Percentiles rank a stretch among this genome's conserved stretches.
Conservation (phyloP, 2,797 vertebrate species). For the Petrocephalus sullivani region DNA sequence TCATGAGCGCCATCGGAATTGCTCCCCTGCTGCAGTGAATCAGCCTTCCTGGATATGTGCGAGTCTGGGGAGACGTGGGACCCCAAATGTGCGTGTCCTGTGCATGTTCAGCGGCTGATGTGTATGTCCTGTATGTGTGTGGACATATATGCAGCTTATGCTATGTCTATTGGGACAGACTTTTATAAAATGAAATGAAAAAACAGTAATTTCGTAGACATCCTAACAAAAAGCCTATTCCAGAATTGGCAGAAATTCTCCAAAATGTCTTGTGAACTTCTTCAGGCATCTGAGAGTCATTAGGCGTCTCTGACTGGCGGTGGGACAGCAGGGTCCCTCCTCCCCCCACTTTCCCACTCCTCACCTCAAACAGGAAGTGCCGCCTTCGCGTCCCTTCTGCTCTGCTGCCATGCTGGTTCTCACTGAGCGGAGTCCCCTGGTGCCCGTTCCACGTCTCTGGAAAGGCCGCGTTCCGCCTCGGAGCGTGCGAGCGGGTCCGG, state of each 20-base stretch:
- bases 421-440: neutral
- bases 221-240: neutral
- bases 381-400: neutral
- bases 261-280: neutral
- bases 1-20: conserved; percentile 71
- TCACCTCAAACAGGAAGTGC: neutral
- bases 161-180: neutral
- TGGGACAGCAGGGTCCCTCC: neutral
- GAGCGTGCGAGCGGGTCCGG: neutral
- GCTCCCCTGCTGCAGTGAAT: conserved; percentile 70
- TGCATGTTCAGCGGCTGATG: neutral
- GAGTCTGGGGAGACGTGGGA: neutral
- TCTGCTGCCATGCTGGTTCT: neutral
- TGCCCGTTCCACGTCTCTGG: neutral
- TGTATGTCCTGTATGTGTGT: neutral
- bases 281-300: conserved; percentile 9
- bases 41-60: conserved; percentile 48
- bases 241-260: neutral
- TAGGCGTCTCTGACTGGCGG: neutral
- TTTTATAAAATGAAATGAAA: neutral
- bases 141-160: too few relatives aligned
- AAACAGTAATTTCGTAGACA: neutral
- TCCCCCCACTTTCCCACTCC: neutral
- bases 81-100: neutral
- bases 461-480: neutral